phyloP scores from a whole-genome alignment of 1,140 invertebrate genomes.

The Mizuhopecten yessoensis region DNA sequence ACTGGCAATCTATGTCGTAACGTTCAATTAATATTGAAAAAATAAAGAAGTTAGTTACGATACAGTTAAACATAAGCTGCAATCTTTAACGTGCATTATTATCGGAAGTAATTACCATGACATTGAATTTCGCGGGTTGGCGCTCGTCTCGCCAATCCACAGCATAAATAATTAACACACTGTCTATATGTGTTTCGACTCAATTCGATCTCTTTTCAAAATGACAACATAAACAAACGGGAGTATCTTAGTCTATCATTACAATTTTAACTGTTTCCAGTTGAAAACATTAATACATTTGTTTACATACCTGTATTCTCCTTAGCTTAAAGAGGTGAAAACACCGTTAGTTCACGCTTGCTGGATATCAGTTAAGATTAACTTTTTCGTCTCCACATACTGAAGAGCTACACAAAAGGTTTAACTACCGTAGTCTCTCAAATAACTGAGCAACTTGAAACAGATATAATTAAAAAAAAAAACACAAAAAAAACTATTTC shows the following conservation, averaged over 20 bases:
- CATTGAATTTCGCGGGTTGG: slow-evolving; percentile 37
- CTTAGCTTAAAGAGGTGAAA: background rate
- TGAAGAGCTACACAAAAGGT: slow-evolving; percentile 1
- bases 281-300: background rate
- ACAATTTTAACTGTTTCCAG: background rate
- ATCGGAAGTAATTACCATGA: background rate
- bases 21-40: too few relatives aligned
- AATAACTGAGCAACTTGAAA: too few relatives aligned
- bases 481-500: too few relatives aligned
- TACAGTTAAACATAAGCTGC: too few relatives aligned
- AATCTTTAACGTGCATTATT: background rate
- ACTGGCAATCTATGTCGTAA: too few relatives aligned
- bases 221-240: background rate
- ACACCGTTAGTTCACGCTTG: slow-evolving; percentile 7
- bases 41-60: too few relatives aligned
- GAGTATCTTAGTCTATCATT: background rate
- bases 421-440: background rate
- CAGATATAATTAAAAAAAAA: too few relatives aligned
- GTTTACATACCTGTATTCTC: slow-evolving; percentile 22
- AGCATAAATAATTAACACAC: background rate
- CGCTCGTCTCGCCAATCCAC: background rate
- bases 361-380: background rate
- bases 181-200: background rate
- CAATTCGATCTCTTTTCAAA: background rate
- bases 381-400: slow-evolving; percentile 28